phyloP scores from a whole-genome alignment of 1,140 invertebrate species.

The Elymnias hypermnestra region DNA sequence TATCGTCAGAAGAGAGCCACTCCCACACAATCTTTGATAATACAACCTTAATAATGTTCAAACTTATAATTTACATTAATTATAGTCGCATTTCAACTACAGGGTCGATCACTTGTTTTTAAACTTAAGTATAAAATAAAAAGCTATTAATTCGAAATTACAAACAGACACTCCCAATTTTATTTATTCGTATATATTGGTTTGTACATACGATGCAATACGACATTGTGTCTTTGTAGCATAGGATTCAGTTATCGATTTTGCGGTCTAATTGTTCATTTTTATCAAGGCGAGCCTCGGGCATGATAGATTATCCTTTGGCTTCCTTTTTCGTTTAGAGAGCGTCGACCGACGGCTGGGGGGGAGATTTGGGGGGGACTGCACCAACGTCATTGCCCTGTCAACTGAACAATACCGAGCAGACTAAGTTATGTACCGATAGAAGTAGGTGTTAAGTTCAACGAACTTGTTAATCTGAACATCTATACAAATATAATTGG shows the following conservation, averaged over 20 bases:
- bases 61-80: no score
- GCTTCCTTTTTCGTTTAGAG: constrained; percentile 71
- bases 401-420: constrained; percentile 72
- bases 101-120: no score
- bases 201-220: background rate
- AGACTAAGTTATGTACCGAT: constrained; percentile 60
- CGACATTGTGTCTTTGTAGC: constrained; percentile 2
- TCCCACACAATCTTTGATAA: no score
- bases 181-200: no score
- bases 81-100: no score
- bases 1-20: no score
- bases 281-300: constrained; percentile 67
- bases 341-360: constrained; percentile 65
- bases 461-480: constrained; percentile 40
- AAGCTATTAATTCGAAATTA: no score
- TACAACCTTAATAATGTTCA: no score
- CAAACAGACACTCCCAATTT: no score
- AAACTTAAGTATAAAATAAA: no score
- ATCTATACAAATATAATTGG: no score
- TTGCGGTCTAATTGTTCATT: constrained; percentile 66
- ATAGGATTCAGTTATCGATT: constrained; percentile 46
- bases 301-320: constrained; percentile 73
- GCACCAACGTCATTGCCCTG: constrained; percentile 69
- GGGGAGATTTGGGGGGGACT: constrained; percentile 34
- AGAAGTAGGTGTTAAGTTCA: constrained; percentile 56